Percentiles rank a stretch among this genome's conserved stretches.
Evolutionary conservation across 2,797 vertebrate species (phyloP).

Genomic region (Hoplostethus mediterraneus): DNA sequence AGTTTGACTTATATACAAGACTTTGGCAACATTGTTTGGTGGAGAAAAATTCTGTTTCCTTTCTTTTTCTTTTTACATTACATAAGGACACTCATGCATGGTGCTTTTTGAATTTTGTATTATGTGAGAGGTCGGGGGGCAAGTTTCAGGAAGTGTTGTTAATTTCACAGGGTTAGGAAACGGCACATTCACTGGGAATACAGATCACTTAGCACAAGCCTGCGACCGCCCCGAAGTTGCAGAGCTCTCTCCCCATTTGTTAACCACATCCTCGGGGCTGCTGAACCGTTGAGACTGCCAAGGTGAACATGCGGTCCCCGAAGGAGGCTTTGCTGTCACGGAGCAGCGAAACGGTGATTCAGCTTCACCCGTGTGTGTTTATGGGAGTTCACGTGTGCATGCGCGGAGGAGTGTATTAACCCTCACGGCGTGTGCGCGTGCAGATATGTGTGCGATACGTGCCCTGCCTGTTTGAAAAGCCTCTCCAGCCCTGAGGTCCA

Average conservation of each 20-base stretch:
- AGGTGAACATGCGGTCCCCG: constrained; percentile 88
- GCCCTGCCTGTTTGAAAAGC: constrained; percentile 66
- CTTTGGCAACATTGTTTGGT: constrained; percentile 66
- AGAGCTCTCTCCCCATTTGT: constrained; percentile 88
- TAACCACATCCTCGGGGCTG: constrained; percentile 93
- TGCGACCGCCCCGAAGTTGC: constrained; percentile 90
- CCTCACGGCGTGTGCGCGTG: constrained; percentile 4
- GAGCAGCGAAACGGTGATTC: constrained; percentile 85
- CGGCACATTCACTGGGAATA: constrained; percentile 99
- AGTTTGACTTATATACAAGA: constrained; percentile 1
- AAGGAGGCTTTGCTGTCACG: constrained; percentile 89
- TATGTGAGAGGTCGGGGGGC: constrained; percentile 94
- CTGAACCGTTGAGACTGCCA: constrained; percentile 91
- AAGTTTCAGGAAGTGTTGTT: constrained; percentile 98
- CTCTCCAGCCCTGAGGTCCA: constrained; percentile 33
- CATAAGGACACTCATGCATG: constrained; percentile 98
- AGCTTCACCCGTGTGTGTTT: constrained; percentile 69
- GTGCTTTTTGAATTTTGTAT: constrained; percentile 98
- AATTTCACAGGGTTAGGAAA: constrained; percentile 99
- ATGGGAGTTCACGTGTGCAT: constrained; percentile 69
- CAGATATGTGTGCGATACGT: not conserved
- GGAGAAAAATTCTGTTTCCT: constrained; percentile 87
- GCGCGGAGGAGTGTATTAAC: constrained; percentile 68
- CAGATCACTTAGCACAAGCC: constrained; percentile 99
- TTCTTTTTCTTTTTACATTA: constrained; percentile 92